Conservation (phyloP, 2,888 invertebrate species). For the Morpho deidamia region DNA sequence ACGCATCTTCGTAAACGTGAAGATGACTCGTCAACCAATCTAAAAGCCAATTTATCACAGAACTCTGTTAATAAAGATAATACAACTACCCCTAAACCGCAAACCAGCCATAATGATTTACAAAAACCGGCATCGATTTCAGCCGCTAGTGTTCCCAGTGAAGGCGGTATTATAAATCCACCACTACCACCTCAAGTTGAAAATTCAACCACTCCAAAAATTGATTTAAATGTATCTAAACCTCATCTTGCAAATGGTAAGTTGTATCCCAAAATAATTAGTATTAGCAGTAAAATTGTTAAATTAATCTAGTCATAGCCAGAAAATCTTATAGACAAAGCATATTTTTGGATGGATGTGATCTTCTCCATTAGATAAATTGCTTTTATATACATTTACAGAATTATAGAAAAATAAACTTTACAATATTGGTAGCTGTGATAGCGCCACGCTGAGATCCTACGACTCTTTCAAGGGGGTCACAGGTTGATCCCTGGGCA, state of each 20-base stretch:
- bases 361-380: too few relatives aligned
- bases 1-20: slow-evolving; percentile 11
- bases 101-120: not conserved
- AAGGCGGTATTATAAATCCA: not conserved
- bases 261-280: not conserved
- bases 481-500: too few relatives aligned
- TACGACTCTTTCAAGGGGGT: too few relatives aligned
- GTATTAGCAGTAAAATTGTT: too few relatives aligned
- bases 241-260: not conserved
- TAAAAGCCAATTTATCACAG: not conserved
- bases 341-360: too few relatives aligned
- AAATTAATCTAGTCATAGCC: too few relatives aligned
- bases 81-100: not conserved
- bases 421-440: too few relatives aligned
- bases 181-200: not conserved
- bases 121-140: not conserved
- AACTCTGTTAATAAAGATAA: not conserved
- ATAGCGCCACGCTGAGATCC: too few relatives aligned
- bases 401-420: too few relatives aligned
- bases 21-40: slow-evolving; percentile 1
- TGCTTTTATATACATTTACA: too few relatives aligned
- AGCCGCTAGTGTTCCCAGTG: not conserved
- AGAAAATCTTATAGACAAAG: too few relatives aligned
- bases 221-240: not conserved
- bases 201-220: too few relatives aligned